These are phyloP conservation scores for Xylocopa sonorina DNA, from an alignment of 1,140 invertebrate species.

Conservation along the genomic window DNA sequence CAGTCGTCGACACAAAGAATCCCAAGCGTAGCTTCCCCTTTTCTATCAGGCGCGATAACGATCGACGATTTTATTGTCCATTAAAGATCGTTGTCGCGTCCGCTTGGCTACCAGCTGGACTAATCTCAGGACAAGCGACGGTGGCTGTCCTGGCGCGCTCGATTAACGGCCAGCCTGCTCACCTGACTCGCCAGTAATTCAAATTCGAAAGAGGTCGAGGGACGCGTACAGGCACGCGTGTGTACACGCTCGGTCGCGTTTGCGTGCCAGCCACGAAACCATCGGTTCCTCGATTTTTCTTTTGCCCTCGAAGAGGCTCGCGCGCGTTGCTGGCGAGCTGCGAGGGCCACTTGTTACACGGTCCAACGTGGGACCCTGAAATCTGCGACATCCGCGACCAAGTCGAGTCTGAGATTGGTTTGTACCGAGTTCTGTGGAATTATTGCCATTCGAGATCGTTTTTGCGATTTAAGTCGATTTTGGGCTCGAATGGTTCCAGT, in stretches of 20 bases:
- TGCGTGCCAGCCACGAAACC: constrained; percentile 49
- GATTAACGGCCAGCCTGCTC: constrained; percentile 57
- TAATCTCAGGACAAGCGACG: constrained; percentile 49
- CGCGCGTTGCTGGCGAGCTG: not conserved
- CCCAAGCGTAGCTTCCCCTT: not conserved
- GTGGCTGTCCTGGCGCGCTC: constrained; percentile 37
- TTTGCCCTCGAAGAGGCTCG: not conserved
- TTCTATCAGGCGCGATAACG: not conserved
- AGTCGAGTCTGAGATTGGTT: too few relatives aligned
- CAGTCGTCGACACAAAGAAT: constrained; percentile 21
- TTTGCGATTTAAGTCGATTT: too few relatives aligned
- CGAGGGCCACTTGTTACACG: not conserved
- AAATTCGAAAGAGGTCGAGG: constrained; percentile 53
- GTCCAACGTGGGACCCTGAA: not conserved
- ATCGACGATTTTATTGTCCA: constrained; percentile 34
- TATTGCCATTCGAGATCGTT: too few relatives aligned
- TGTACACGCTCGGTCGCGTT: constrained; percentile 7
- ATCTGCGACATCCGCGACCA: too few relatives aligned
- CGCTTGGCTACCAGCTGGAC: constrained; percentile 19
- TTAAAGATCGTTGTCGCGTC: constrained; percentile 28
- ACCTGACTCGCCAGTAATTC: constrained; percentile 60
- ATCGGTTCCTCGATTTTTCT: constrained; percentile 40
- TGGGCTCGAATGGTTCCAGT: too few relatives aligned
- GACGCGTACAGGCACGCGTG: constrained; percentile 30
- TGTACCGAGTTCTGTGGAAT: too few relatives aligned